Evolutionary conservation across 2,888 invertebrate species (phyloP), one percentile per base, ranked within the genome.

Genomic region (Pediacus dermestoides): DNA sequence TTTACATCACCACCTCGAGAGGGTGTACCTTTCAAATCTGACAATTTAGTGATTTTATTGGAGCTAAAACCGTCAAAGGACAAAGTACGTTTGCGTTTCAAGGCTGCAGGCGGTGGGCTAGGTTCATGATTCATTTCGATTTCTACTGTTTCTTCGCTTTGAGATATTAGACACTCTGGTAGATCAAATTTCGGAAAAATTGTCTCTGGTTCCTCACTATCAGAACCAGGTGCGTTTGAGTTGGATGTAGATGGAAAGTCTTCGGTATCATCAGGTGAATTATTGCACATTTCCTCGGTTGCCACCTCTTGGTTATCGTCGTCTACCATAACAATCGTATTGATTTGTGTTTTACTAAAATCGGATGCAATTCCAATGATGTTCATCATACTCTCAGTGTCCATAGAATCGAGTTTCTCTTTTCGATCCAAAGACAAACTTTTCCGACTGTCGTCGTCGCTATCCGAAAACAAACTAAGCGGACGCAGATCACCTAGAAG

Each of bases 341-440:
- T 30, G 3, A 3, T 28, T 12, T 12, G 30, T 6, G 34, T 16
- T n/a, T 38, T 15, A 30, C 13, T 30, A n/a, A n/a, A n/a, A 2
- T 23, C 16, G 13, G 37, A 16, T 9, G 18, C 3, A 15, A 37
- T 30, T 15, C 42, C 44, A 27, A 41, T 39, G 23, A 34, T 42
- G 27, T 30, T 34, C 18, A 42, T 21, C 39, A 42, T 38, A 26
- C 37, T 44, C 9, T 44, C 40, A 6, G 32, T 44, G 31, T 40
- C 44, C 10, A 44, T 14, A 8, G n/a, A 23, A 6, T 37, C 34
- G n/a, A 38, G 9, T 9, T 44, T 40, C 22, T 43, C 33, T 27
- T 36, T 45, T 8, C 39, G 16, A 22, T 48, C 3, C 8, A 23
- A 3, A 4, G 23, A 23, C 10, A 23, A 23, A n/a, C 23, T 23